Percentiles rank a stretch among this genome's conserved stretches.
These are phyloP conservation scores for Helleia helle DNA, from an alignment of 2,888 invertebrate genomes.

Conservation along the genomic window DNA sequence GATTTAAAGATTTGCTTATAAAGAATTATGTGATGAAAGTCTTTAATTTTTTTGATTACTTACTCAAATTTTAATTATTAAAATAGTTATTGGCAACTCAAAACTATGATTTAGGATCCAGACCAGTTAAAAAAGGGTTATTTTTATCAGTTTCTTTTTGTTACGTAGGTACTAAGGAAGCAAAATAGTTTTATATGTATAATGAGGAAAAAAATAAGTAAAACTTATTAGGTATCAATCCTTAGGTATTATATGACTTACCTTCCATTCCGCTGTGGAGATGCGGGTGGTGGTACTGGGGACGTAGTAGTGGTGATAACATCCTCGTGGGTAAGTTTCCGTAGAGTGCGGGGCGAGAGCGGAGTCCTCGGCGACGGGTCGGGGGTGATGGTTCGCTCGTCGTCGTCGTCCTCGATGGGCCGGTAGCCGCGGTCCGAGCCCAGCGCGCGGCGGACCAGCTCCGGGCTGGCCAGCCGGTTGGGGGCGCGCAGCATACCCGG, in stretches of 20 bases:
- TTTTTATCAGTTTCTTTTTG: too few relatives aligned
- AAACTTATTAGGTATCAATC: too few relatives aligned
- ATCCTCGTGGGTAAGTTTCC: conserved; percentile 56
- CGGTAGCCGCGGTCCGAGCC: conserved; percentile 51
- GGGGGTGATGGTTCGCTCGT: conserved; percentile 52
- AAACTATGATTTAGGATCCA: too few relatives aligned
- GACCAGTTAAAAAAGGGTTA: too few relatives aligned
- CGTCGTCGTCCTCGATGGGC: conserved; percentile 55
- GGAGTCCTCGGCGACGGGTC: conserved; percentile 43
- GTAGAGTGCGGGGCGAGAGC: conserved; percentile 47
- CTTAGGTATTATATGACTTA: conserved; percentile 25
- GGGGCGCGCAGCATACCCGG: conserved; percentile 80
- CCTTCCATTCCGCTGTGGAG: conserved; percentile 56
- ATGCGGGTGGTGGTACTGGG: conserved; percentile 29
- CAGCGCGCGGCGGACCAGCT: conserved; percentile 85
- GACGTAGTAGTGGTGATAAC: conserved; percentile 41
- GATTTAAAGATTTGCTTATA: too few relatives aligned
- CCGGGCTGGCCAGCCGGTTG: conserved; percentile 86
- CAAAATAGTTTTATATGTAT: too few relatives aligned
- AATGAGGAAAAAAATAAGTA: too few relatives aligned
- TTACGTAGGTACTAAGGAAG: too few relatives aligned
- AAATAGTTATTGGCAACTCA: too few relatives aligned
- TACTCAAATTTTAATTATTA: too few relatives aligned
- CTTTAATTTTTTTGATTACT: too few relatives aligned
- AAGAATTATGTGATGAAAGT: too few relatives aligned